Evolutionary conservation across 2,113 vertebrate genomes (phyloP).

Genomic region (Phycodurus eques): DNA sequence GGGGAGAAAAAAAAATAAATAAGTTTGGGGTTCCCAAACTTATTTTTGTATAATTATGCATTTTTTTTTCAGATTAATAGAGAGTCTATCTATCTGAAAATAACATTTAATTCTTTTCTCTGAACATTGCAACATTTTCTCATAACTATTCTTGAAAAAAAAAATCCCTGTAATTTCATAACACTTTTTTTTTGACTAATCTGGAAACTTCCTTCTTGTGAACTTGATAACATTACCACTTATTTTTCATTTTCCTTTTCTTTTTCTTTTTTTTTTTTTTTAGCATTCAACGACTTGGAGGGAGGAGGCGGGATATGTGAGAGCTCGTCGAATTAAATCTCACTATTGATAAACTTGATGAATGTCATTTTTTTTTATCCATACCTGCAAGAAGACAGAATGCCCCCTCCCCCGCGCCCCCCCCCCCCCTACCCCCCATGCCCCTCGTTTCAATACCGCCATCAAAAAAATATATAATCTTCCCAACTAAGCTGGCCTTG

Average conservation of each 20-base stretch:
- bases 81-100: no score
- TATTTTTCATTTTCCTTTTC: no score
- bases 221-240: no score
- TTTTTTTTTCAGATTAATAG: no score
- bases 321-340: slow-evolving; percentile 68
- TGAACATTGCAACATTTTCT: no score
- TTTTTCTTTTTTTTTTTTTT: slow-evolving; percentile 1
- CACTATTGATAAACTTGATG: slow-evolving; percentile 73
- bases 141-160: no score
- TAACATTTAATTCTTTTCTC: no score
- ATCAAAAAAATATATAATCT: slow-evolving; percentile 74
- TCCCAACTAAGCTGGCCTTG: slow-evolving; percentile 73
- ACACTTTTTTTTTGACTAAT: neutral
- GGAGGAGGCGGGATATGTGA: slow-evolving; percentile 33
- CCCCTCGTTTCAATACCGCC: slow-evolving; percentile 63
- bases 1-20: no score
- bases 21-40: no score
- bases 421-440: slow-evolving; percentile 37
- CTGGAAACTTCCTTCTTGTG: no score
- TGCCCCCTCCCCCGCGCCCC: slow-evolving; percentile 59
- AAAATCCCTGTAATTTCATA: neutral
- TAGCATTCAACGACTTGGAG: slow-evolving; percentile 54
- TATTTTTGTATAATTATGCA: no score
- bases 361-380: slow-evolving; percentile 69
- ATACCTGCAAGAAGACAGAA: slow-evolving; percentile 66